phyloP scores from a whole-genome alignment of 2,797 vertebrate genomes.

The Pipistrellus nathusii region DNA sequence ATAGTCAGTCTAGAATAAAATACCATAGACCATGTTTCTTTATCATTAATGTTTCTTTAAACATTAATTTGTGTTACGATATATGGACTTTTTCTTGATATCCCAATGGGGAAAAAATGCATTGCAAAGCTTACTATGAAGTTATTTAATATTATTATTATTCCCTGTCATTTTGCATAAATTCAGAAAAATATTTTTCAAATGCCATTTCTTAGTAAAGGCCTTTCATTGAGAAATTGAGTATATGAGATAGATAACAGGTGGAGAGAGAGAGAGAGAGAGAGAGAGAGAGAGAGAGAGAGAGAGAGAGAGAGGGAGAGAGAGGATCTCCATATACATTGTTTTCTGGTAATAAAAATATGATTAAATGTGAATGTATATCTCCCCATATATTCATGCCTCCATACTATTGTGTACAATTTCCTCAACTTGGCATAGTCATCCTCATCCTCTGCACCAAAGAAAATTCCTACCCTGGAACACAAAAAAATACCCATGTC shows the following conservation, averaged over 20 bases:
- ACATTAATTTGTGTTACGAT: neutral
- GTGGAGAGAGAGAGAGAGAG: too few relatives aligned
- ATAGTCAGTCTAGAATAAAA: conserved; percentile 14
- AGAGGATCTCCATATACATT: neutral
- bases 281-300: neutral
- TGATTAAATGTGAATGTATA: neutral
- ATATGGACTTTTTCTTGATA: neutral
- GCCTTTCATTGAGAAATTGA: neutral
- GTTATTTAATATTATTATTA: too few relatives aligned
- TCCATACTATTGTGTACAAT: neutral
- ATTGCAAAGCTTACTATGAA: neutral
- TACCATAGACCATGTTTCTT: neutral
- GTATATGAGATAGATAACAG: neutral
- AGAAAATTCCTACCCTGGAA: neutral
- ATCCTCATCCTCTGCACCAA: conserved; percentile 20
- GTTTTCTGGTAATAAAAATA: neutral
- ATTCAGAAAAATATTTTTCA: conserved; percentile 33
- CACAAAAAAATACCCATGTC: neutral
- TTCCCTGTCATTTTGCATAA: neutral
- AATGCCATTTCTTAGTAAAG: neutral
- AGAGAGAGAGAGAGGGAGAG: neutral
- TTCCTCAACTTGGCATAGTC: neutral
- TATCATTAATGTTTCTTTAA: neutral
- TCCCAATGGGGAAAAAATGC: neutral
- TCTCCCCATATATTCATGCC: neutral